Base-by-base conservation (phyloP, 2,113 vertebrate species). In the Strix aluco region DNA sequence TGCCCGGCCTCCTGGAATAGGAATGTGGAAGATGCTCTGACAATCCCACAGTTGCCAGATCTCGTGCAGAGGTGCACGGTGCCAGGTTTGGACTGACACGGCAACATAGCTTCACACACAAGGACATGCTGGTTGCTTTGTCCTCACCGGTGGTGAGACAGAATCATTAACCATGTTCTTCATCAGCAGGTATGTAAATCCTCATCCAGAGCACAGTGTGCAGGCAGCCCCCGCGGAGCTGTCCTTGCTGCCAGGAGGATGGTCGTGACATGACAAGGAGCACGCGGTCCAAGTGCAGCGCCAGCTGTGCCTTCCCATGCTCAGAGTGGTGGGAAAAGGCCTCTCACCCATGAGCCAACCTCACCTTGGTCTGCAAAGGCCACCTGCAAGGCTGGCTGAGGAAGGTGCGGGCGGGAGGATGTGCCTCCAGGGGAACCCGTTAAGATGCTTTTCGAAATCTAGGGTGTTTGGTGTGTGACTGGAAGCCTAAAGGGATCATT, bases 51-150 rank as follows among this genome's bases (percentile, higher is more conserved):
- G n/a, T 9, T 89, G 81, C 52, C 69, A 84, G 83, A 52, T 59
- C 61, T 46, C 5, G 0, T 80, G 73, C 36, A 55, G 93, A 71
- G 69, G 38, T 0, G 0, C 5, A 1, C 1, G 2, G 46, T 40
- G 69, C 15, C 36, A 30, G n/a, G 23, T 70, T 87, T 81, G 77
- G 59, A 52, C 32, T 67, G 78, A 59, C 0, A 4, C 0, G 3
- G 27, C 82, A 73, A 26, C 80, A 49, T 0, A 4, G 57, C 54
- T 92, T 77, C 57, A 72, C 58, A 51, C 58, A n/a, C 49, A 52
- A 86, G 90, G 94, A n/a, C 52, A 19, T 15, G 20, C 29, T 72
- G 86, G 40, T 52, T 54, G n/a, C 61, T 61, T 78, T 8, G 0
- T 74, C 51, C 1, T 1, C 22, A 19, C 15, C 0, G 0, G 66